Base-by-base conservation (phyloP, 2,888 invertebrate species). In the Sinodicranocentrus sp. region DNA sequence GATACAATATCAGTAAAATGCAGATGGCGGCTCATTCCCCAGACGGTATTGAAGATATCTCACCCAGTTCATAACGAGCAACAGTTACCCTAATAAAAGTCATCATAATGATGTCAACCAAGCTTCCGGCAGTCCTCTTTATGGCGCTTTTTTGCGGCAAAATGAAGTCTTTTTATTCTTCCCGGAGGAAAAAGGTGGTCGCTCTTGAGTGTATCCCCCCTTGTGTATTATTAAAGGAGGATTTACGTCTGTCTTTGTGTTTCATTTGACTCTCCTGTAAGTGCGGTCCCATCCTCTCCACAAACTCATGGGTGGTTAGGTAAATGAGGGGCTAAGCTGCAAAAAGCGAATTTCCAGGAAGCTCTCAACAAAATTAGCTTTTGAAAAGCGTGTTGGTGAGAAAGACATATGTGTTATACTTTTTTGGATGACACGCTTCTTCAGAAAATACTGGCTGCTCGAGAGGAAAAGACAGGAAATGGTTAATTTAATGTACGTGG, bases 11-110 rank as follows among this genome's bases (percentile, higher is more conserved):
- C 57, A 23, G 13, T 57, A 57, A 57, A 57, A 57, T 19, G 57
- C 57, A 57, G 57, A 19, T 57, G 57, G 57, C 21, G 23, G 48
- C 48, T 39, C 39, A n/a, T 48, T 48, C n/a, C n/a, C 6, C n/a
- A 3, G n/a, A 39, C 39, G 5, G 5, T 6, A 13, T n/a, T 13
- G n/a, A 52, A 10, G 52, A 10, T n/a, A 52, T 57, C 57, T 6
- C 19, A n/a, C 48, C 5, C 13, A 10, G 48, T 57, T 57, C 57
- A 21, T 3, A 19, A 57, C 52, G 23, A 57, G 57, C 57, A 57
- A 57, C 57, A 57, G 57, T 57, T 57, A 3, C 21, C 19, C 23
- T 23, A 19, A 57, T 23, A 57, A 57, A 23, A 57, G 23, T 19
- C 23, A 23, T 23, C 57, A 23, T 23, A 57, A 57, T 10, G 3